Percentiles rank a stretch among this genome's conserved stretches.
Conservation (phyloP, 1,140 invertebrate species). For the Micrasema longulum region DNA sequence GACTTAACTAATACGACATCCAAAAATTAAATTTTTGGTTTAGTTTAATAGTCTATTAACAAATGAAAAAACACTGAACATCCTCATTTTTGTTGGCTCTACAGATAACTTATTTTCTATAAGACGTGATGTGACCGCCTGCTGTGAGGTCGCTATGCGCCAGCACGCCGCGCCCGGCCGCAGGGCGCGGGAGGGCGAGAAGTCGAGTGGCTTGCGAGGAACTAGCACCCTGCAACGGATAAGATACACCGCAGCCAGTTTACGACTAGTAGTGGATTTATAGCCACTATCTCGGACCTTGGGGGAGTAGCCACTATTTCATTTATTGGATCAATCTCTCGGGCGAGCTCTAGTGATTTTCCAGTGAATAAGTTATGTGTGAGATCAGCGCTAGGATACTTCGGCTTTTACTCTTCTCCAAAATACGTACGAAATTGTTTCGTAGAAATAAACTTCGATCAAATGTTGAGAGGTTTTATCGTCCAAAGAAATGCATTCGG, state of each 20-base stretch:
- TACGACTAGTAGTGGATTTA: conserved; percentile 47
- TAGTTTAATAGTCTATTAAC: too few relatives aligned
- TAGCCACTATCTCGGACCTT: conserved; percentile 1
- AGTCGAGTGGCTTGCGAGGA: too few relatives aligned
- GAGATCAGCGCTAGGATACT: conserved; percentile 22
- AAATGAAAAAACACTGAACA: too few relatives aligned
- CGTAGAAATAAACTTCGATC: conserved; percentile 3
- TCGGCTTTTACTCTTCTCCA: background rate
- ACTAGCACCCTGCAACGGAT: conserved; percentile 37
- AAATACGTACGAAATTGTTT: conserved; percentile 19
- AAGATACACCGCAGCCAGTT: conserved; percentile 36
- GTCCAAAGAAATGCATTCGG: background rate
- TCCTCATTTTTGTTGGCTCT: too few relatives aligned
- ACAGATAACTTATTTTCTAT: too few relatives aligned
- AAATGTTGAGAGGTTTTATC: conserved; percentile 15
- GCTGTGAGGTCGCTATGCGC: too few relatives aligned
- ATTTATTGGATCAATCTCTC: conserved; percentile 48
- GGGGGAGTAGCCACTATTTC: conserved; percentile 42
- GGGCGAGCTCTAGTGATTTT: conserved; percentile 42
- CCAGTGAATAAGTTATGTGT: conserved; percentile 45
- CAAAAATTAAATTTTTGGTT: too few relatives aligned
- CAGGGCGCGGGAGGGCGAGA: too few relatives aligned
- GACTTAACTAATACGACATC: too few relatives aligned
- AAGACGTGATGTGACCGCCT: too few relatives aligned
- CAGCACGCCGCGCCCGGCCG: too few relatives aligned